These are phyloP conservation scores for Drosophila peninsularis DNA, from an alignment of 2,888 invertebrate genomes.

Conservation along the genomic window DNA sequence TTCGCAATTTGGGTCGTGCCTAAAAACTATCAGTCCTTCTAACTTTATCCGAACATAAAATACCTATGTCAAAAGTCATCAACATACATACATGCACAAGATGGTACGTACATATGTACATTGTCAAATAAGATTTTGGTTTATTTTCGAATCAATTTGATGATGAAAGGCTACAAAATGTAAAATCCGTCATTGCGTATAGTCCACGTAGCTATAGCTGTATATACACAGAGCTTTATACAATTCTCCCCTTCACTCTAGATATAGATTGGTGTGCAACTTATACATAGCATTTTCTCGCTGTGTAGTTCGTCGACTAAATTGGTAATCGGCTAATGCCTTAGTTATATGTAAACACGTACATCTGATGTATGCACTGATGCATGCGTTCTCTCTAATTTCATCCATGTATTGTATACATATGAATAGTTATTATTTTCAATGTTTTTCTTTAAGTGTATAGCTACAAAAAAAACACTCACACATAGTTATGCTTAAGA, in stretches of 20 bases:
- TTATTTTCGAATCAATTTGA: not conserved
- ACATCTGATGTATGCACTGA: not conserved
- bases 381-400: conserved; percentile 2
- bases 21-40: conserved; percentile 65
- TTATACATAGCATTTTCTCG: not conserved
- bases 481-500: conserved; percentile 29
- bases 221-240: not conserved
- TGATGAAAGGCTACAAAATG: not conserved
- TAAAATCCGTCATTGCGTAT: conserved; percentile 1
- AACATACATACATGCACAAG: not conserved
- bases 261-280: not conserved
- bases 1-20: conserved; percentile 28
- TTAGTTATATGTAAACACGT: conserved; percentile 1
- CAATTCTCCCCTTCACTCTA: not conserved
- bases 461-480: conserved; percentile 20
- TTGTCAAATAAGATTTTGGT: conserved; percentile 5
- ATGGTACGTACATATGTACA: not conserved
- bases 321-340: not conserved
- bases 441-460: conserved; percentile 4
- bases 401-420: conserved; percentile 9
- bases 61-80: conserved; percentile 4
- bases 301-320: not conserved
- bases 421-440: not conserved
- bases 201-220: not conserved
- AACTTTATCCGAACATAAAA: conserved; percentile 19